Evolutionary conservation across 2,888 invertebrate species (phyloP).

Genomic region (Erebia ligea): DNA sequence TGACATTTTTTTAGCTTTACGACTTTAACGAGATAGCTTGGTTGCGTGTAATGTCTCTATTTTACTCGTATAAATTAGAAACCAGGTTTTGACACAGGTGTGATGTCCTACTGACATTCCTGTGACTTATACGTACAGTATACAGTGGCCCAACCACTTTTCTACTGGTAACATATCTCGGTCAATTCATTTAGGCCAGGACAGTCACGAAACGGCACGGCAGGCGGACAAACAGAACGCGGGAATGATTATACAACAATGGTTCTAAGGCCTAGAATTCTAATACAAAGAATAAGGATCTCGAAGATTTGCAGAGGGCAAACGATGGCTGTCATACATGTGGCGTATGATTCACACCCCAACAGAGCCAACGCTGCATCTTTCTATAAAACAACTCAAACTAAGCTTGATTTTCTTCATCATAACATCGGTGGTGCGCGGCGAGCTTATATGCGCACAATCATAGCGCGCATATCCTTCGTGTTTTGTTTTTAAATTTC

Average conservation of each 20-base stretch:
- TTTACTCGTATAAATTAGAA: slow-evolving; percentile 49
- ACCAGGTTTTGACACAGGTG: slow-evolving; percentile 50
- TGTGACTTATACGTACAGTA: slow-evolving; percentile 39
- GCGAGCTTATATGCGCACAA: too few relatives aligned
- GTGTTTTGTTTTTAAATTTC: too few relatives aligned
- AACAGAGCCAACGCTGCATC: too few relatives aligned
- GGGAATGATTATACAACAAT: background rate
- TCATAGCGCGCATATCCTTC: too few relatives aligned
- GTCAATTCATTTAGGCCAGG: slow-evolving; percentile 39
- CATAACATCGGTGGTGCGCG: too few relatives aligned
- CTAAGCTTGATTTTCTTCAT: too few relatives aligned
- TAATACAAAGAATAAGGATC: too few relatives aligned
- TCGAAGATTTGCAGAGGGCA: too few relatives aligned
- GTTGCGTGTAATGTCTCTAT: slow-evolving; percentile 26
- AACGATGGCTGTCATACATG: too few relatives aligned
- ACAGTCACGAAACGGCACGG: background rate
- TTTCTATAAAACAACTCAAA: too few relatives aligned
- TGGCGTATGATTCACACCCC: too few relatives aligned
- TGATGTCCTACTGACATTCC: slow-evolving; percentile 44
- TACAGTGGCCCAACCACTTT: slow-evolving; percentile 32
- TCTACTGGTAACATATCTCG: slow-evolving; percentile 38
- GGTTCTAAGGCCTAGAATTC: too few relatives aligned
- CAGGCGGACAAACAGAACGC: background rate
- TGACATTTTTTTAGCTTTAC: slow-evolving; percentile 13
- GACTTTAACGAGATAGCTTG: slow-evolving; percentile 1